A percentile compares a stretch with the other conserved stretches of the same genome.
These are phyloP conservation scores for Bilobella aurantiaca DNA, from an alignment of 1,140 invertebrate genomes.

Conservation along the genomic window DNA sequence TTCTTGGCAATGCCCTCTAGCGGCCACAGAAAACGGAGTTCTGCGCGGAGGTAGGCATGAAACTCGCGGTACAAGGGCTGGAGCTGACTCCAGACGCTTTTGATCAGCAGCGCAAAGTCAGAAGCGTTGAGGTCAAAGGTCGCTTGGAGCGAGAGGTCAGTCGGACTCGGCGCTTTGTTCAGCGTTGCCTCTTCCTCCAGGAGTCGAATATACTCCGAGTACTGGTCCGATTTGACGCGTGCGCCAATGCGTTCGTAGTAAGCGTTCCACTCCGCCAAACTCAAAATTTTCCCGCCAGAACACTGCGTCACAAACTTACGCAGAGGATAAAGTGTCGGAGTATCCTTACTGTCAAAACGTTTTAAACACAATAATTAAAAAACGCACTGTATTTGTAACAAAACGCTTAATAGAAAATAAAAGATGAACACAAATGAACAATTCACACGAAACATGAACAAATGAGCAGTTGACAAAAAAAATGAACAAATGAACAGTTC, in stretches of 20 bases:
- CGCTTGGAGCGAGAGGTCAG: neutral
- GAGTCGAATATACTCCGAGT: neutral
- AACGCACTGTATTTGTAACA: neutral
- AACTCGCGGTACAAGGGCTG: neutral
- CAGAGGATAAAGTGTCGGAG: neutral
- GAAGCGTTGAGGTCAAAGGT: neutral
- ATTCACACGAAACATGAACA: too few relatives aligned
- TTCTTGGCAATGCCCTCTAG: neutral
- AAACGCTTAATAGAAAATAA: too few relatives aligned
- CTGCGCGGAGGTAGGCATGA: neutral
- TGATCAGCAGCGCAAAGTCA: neutral
- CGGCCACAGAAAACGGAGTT: neutral
- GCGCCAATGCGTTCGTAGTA: neutral
- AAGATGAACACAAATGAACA: too few relatives aligned
- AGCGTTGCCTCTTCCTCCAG: slow-evolving; percentile 6
- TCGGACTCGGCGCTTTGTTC: neutral
- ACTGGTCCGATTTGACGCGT: neutral
- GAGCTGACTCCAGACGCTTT: neutral
- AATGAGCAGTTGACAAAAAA: too few relatives aligned
- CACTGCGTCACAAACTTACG: neutral
- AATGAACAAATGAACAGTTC: too few relatives aligned
- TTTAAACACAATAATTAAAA: neutral
- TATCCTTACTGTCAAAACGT: neutral
- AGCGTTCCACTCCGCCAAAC: neutral
- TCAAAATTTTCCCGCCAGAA: neutral